Conservation (phyloP, 2,113 vertebrate genomes). For the Tragelaphus imberbis region DNA sequence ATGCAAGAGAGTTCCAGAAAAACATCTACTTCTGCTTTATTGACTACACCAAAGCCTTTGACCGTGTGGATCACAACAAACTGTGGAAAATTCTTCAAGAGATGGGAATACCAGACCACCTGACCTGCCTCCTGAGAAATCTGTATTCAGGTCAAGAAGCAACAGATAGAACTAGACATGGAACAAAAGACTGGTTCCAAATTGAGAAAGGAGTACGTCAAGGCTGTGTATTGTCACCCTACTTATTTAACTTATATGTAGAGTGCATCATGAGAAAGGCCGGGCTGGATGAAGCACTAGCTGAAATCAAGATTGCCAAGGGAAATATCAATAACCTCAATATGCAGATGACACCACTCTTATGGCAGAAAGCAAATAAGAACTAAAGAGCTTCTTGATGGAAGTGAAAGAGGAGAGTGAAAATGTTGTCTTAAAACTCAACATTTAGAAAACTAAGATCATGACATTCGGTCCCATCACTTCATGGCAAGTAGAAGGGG, state of each 20-base stretch:
- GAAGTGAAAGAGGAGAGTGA: background rate
- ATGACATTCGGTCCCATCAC: background rate
- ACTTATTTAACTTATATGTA: background rate
- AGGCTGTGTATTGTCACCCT: background rate
- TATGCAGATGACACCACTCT: background rate
- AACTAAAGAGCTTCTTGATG: background rate
- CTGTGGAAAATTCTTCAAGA: background rate
- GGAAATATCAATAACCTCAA: background rate
- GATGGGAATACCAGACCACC: background rate
- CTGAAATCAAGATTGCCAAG: background rate
- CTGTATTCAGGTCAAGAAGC: background rate
- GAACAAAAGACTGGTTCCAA: background rate
- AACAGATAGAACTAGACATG: background rate
- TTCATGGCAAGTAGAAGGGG: background rate
- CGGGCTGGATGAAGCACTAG: background rate
- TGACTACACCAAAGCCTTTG: background rate
- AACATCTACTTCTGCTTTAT: background rate
- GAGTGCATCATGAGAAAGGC: background rate
- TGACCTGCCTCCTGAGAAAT: background rate
- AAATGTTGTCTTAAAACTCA: background rate
- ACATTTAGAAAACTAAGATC: background rate
- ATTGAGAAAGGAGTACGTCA: accelerated
- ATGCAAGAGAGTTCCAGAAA: background rate
- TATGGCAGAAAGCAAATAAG: background rate
- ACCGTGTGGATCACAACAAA: background rate